Base-by-base conservation (phyloP, 2,888 invertebrate species). In the Thereva unica region DNA sequence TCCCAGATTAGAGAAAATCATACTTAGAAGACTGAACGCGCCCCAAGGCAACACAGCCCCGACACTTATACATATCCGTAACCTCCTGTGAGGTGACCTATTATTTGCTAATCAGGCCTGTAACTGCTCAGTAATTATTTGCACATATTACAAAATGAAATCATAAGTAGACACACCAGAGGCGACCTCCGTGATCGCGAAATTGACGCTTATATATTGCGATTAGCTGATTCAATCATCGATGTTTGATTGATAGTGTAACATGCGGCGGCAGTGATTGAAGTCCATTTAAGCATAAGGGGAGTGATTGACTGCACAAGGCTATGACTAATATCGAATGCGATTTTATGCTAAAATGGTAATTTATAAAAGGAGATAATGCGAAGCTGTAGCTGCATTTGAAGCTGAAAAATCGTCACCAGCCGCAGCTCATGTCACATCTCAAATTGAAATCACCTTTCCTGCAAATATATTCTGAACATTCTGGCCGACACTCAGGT, bases 201-300 rank as follows among this genome's bases (percentile, higher is more conserved):
- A 37, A 12, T 53, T 53, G 40, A 53, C 40, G 53, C 38, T 53
- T 40, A 53, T 40, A 23, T 10, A 37, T 53, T 53, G 53, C 38
- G 53, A 53, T 53, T 40, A 40, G 53, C 23, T 53, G 6, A 40
- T 10, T 38, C 38, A 53, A 7, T 53, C 40, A 53, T 53, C 38
- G 53, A 53, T 53, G 35, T 52, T 35, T 53, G 53, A 53, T 53
- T 37, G 53, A 53, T 53, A 38, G 10, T 10, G n/a, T 10, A 53
- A 23, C 5, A 38, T 38, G 38, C n/a, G 10, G 53, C 53, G 53
- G 53, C 40, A 38, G 37, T 53, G 38, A 53, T 53, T 53, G 53
- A 53, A 38, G 53, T 53, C 23, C n/a, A 7, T 23, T 23, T 23
- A 23, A 23, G 23, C 23, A 23, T 23, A 23, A 23, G 23, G 23